phyloP scores from a whole-genome alignment of 1,140 invertebrate species.

The Dinothrombium tinctorium region DNA sequence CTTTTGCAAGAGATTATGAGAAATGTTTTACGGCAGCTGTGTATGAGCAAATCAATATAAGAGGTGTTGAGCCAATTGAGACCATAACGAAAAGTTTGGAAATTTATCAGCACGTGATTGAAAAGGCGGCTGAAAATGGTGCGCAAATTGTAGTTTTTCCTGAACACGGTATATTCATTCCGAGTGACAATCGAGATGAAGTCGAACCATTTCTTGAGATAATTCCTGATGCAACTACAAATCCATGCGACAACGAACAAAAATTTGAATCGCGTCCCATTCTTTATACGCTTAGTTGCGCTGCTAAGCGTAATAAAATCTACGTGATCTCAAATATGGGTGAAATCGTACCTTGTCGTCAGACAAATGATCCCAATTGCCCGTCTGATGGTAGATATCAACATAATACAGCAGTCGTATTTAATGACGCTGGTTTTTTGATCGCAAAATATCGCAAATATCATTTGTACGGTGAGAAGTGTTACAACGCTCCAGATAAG shows the following conservation, averaged over 20 bases:
- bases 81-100: constrained; percentile 8
- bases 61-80: not conserved
- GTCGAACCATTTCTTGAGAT: no score
- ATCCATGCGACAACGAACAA: not conserved
- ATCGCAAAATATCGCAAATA: constrained; percentile 45
- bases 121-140: constrained; percentile 22
- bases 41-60: constrained; percentile 1
- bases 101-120: constrained; percentile 3
- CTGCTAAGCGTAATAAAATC: constrained; percentile 25
- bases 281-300: constrained; percentile 28
- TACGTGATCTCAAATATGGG: constrained; percentile 46
- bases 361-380: constrained; percentile 14
- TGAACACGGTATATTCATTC: constrained; percentile 29
- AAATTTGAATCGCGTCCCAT: not conserved
- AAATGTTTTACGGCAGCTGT: constrained; percentile 11
- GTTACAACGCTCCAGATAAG: constrained; percentile 25
- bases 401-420: constrained; percentile 52
- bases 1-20: no score
- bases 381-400: constrained; percentile 22
- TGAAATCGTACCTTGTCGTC: constrained; percentile 22
- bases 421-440: constrained; percentile 32
- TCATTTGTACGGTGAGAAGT: constrained; percentile 35
- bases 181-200: not conserved
- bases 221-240: no score
- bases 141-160: constrained; percentile 61